A percentile compares a stretch with the other conserved stretches of the same genome.
Evolutionary conservation across 1,140 invertebrate genomes (phyloP).

Genomic region (Chironomus tepperi): DNA sequence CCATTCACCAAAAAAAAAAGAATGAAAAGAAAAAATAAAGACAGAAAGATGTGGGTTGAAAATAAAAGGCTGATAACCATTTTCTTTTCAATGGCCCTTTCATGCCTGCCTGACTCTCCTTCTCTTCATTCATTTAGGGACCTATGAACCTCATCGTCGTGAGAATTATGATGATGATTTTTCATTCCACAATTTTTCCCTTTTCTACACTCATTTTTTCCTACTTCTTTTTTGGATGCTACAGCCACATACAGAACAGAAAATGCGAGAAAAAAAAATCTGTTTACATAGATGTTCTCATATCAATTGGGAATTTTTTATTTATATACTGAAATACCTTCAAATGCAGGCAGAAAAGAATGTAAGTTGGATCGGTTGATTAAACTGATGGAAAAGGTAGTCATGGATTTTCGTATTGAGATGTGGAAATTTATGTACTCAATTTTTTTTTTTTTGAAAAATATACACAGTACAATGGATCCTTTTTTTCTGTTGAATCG

Average conservation of each 20-base stretch:
- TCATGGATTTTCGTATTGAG: too few relatives aligned
- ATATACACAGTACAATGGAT: too few relatives aligned
- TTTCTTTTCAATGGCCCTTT: background rate
- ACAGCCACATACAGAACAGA: background rate
- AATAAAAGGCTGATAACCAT: background rate
- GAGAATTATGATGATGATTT: slow-evolving; percentile 14
- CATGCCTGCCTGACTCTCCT: background rate
- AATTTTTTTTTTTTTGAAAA: too few relatives aligned
- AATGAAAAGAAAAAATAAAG: background rate
- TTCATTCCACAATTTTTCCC: background rate
- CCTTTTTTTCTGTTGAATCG: too few relatives aligned
- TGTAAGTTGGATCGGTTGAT: too few relatives aligned
- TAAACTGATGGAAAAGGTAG: too few relatives aligned
- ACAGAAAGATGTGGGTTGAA: background rate
- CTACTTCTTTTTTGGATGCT: background rate
- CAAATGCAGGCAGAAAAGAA: too few relatives aligned
- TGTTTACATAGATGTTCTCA: background rate
- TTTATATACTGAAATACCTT: background rate
- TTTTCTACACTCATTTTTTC: background rate
- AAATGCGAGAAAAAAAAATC: background rate
- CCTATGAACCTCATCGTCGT: background rate
- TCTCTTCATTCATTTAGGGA: background rate
- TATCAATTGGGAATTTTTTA: background rate
- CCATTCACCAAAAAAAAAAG: background rate
- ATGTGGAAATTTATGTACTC: too few relatives aligned